Percentiles rank a stretch among this genome's conserved stretches.
Evolutionary conservation across 2,113 vertebrate genomes (phyloP).

Genomic region (Lucifuga dentata): DNA sequence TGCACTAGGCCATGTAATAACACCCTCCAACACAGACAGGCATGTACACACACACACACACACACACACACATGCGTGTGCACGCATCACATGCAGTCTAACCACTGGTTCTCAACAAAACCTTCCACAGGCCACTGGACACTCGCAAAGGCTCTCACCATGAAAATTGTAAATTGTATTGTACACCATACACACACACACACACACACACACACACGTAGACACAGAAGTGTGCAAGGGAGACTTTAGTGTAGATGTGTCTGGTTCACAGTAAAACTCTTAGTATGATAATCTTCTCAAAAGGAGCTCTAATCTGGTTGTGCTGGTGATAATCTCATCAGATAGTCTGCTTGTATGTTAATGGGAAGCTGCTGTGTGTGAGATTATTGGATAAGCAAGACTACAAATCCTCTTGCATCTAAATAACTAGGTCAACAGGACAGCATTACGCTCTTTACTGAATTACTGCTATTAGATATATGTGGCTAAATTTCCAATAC

Average conservation of each 20-base stretch:
- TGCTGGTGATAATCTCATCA: constrained; percentile 73
- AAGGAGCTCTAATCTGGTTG: constrained; percentile 66
- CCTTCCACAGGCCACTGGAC: constrained; percentile 52
- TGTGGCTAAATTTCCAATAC: constrained; percentile 36
- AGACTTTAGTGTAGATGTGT: constrained; percentile 9
- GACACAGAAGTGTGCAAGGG: constrained; percentile 24
- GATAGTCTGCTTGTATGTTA: constrained; percentile 68
- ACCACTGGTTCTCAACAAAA: constrained; percentile 56
- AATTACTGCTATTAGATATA: constrained; percentile 26
- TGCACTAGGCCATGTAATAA: constrained; percentile 77
- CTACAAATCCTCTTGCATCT: constrained; percentile 56
- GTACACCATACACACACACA: constrained; percentile 14
- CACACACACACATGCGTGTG: constrained; percentile 20
- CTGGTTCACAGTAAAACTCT: constrained; percentile 45
- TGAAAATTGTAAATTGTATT: constrained; percentile 37
- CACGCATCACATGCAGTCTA: constrained; percentile 28
- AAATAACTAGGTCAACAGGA: constrained; percentile 60
- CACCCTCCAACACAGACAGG: constrained; percentile 55
- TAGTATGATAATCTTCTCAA: constrained; percentile 57
- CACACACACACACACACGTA: not conserved
- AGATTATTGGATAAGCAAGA: constrained; percentile 65
- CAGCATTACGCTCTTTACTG: constrained; percentile 35
- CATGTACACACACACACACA: constrained; percentile 28
- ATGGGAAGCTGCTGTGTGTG: constrained; percentile 49
- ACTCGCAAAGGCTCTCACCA: constrained; percentile 56